Evolutionary conservation across 2,888 invertebrate genomes (phyloP).

Genomic region (Nemotelus nigrinus): DNA sequence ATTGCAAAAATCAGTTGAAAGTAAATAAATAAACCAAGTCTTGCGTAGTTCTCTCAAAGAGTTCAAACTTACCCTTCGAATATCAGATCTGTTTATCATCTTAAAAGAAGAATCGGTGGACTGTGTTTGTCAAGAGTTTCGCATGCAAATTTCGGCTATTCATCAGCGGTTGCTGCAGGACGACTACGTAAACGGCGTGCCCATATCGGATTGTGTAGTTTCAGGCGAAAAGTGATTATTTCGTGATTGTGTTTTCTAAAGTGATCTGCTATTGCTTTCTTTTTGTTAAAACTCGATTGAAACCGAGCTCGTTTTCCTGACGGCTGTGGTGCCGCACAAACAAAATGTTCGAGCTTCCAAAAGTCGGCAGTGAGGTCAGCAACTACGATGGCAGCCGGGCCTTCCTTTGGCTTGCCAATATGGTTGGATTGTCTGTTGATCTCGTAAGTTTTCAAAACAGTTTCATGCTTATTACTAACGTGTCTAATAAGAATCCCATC

Average conservation of each 20-base stretch:
- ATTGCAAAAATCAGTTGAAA: too few species aligned
- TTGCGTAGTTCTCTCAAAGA: too few species aligned
- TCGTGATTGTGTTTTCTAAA: neutral
- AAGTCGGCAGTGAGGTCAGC: conserved; percentile 52
- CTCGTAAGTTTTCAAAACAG: conserved; percentile 70
- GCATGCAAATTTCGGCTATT: too few species aligned
- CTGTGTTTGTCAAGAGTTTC: too few species aligned
- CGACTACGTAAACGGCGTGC: too few species aligned
- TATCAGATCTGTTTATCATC: too few species aligned
- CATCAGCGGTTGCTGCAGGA: too few species aligned
- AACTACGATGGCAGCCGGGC: conserved; percentile 78
- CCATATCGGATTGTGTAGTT: too few species aligned
- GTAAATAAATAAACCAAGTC: too few species aligned
- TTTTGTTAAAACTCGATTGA: neutral
- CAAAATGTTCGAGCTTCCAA: conserved; percentile 40
- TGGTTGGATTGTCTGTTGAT: conserved; percentile 79
- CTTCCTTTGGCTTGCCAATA: conserved; percentile 75
- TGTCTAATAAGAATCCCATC: neutral
- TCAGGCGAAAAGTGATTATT: too few species aligned
- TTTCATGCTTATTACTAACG: neutral
- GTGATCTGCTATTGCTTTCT: neutral
- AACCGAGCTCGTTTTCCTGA: neutral
- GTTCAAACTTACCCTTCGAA: too few species aligned
- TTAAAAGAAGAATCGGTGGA: too few species aligned
- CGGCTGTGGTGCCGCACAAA: neutral